A percentile compares a stretch with the other conserved stretches of the same genome.
Evolutionary conservation across 2,888 invertebrate species (phyloP).

Genomic region (Seira sanloemensis): DNA sequence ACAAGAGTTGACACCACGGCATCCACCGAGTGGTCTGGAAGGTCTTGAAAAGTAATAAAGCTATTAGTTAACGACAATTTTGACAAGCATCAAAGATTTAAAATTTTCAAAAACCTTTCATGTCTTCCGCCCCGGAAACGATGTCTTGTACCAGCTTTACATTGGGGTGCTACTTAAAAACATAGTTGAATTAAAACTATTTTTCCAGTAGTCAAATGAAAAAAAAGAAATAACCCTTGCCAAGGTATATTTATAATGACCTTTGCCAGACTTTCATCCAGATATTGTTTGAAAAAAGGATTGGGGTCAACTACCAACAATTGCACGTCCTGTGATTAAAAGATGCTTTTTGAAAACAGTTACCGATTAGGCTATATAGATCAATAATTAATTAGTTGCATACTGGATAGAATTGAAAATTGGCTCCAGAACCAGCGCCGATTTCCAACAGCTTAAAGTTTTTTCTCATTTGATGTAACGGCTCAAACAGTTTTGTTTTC

Average conservation of each 20-base stretch:
- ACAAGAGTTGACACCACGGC: too few species aligned
- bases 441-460: conserved; percentile 67
- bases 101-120: too few species aligned
- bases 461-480: conserved; percentile 47
- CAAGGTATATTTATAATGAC: too few species aligned
- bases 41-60: too few species aligned
- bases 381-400: conserved; percentile 62
- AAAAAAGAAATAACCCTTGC: background rate
- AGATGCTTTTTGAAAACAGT: too few species aligned
- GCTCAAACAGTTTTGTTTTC: conserved; percentile 59
- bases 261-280: conserved; percentile 54
- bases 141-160: conserved; percentile 68
- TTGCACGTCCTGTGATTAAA: too few species aligned
- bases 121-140: conserved; percentile 67
- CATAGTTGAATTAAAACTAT: background rate
- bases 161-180: conserved; percentile 47
- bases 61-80: too few species aligned
- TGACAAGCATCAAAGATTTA: too few species aligned
- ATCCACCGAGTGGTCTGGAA: conserved; percentile 73
- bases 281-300: conserved; percentile 54
- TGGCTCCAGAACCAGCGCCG: conserved; percentile 69
- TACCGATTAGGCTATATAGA: too few species aligned
- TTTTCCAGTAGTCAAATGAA: background rate
- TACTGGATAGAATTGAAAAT: conserved; percentile 67
- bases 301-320: conserved; percentile 70